Evolutionary conservation across 2,113 vertebrate species (phyloP), one percentile per base, ranked within the genome.

Genomic region (Ceyx melanurus): DNA sequence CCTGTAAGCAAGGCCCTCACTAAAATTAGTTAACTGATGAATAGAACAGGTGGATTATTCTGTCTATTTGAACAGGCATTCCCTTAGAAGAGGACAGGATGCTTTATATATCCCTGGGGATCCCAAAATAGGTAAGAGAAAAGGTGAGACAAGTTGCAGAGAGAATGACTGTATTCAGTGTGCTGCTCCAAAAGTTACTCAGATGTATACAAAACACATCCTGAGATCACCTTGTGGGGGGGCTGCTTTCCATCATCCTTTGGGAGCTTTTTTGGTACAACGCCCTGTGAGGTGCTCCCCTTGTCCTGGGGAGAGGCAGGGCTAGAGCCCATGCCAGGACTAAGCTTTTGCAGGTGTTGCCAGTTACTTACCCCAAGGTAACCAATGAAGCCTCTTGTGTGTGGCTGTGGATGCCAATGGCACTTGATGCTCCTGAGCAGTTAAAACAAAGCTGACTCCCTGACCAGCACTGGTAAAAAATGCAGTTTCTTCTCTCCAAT

Each of bases 141-240:
- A 66, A 66, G 11, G 15, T 66, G 64, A 75, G 48, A 53, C 2
- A 0, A 58, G 29, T 23, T 48, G 46, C 13, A 42, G 62, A 29
- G 29, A 51, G 25, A 15, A 57, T 46, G 2, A 46, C 29, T 60
- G 23, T 51, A 28, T 46, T 77, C 15, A 15, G 12, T 51, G 8
- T 48, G 7, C 13, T 78, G 61, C 33, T 76, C 13, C 21, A 21
- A 19, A 75, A 40, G 33, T 29, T 57, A 29, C 0, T 72, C 28
- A 54, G 6, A 42, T 46, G 17, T 81, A 22, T 29, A 19, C 9
- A 35, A 42, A 42, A 26, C 37, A 16, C 19, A 10, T 31, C 23
- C 0, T 22, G 64, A 74, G 21, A 43, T 71, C 19, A 54, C 33
- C 7, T 8, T 9, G 3, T 17, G 21, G 26, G 1, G 0, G 6